A percentile compares a stretch with the other conserved stretches of the same genome.
Evolutionary conservation across 2,113 vertebrate genomes (phyloP).

Genomic region (Nerophis ophidion): DNA sequence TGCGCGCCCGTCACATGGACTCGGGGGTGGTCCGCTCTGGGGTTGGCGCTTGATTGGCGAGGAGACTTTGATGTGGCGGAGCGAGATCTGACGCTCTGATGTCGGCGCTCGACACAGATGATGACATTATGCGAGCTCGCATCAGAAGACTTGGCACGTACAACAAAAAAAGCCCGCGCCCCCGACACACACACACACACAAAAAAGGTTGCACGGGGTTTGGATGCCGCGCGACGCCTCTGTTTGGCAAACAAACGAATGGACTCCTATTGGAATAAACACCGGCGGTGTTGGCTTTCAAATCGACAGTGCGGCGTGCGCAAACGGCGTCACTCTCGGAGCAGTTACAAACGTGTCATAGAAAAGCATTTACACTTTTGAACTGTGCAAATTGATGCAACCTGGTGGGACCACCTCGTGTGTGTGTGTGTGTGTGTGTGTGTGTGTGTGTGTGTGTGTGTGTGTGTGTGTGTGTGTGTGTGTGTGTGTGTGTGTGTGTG

Average conservation of each 20-base stretch:
- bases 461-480: slow-evolving; percentile 14
- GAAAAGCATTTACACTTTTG: slow-evolving; percentile 54
- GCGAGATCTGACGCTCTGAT: slow-evolving; percentile 51
- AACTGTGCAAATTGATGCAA: slow-evolving; percentile 51
- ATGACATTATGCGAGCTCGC: slow-evolving; percentile 31
- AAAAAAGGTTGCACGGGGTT: slow-evolving; percentile 3
- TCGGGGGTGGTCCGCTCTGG: slow-evolving; percentile 12
- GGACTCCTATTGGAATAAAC: slow-evolving; percentile 42
- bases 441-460: not conserved
- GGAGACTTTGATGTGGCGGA: slow-evolving; percentile 51
- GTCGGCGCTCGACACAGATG: slow-evolving; percentile 35
- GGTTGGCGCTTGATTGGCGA: slow-evolving; percentile 17
- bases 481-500: no score
- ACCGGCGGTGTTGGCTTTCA: slow-evolving; percentile 30
- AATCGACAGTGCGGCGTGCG: slow-evolving; percentile 50
- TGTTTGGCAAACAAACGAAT: slow-evolving; percentile 28
- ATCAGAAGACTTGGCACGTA: slow-evolving; percentile 24
- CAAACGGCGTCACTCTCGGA: slow-evolving; percentile 40
- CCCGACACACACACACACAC: no score
- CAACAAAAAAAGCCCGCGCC: not conserved
- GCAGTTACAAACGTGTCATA: slow-evolving; percentile 54
- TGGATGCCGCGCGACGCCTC: slow-evolving; percentile 9
- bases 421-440: slow-evolving; percentile 21
- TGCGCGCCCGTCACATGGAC: slow-evolving; percentile 25
- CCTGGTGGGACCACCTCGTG: slow-evolving; percentile 41